Percentiles rank a stretch among this genome's conserved stretches.
phyloP scores from a whole-genome alignment of 2,888 invertebrate genomes.

The Erebia epiphron region DNA sequence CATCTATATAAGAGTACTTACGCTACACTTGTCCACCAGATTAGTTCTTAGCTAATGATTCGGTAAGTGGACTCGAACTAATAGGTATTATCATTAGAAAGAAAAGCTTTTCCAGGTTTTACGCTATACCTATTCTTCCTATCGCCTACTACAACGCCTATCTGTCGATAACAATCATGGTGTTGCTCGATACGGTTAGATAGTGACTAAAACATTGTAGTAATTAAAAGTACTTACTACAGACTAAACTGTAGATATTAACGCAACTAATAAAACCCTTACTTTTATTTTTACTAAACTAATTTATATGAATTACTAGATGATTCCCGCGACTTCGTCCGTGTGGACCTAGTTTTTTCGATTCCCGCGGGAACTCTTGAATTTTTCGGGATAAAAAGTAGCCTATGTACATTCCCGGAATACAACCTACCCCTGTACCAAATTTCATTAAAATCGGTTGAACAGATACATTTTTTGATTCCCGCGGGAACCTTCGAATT shows the following conservation, averaged over 20 bases:
- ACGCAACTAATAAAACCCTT: not conserved
- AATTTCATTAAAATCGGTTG: too few relatives aligned
- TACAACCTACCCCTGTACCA: too few relatives aligned
- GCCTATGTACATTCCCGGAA: too few relatives aligned
- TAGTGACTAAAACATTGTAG: not conserved
- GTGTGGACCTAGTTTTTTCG: too few relatives aligned
- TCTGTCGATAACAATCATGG: constrained; percentile 5
- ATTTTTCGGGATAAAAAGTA: too few relatives aligned
- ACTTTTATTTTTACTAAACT: not conserved
- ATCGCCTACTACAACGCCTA: constrained; percentile 13
- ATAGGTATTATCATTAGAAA: constrained; percentile 2
- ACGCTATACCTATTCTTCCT: not conserved
- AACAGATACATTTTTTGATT: too few relatives aligned
- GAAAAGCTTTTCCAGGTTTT: constrained; percentile 5
- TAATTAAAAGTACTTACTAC: not conserved
- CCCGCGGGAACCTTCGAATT: too few relatives aligned
- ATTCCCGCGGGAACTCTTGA: too few relatives aligned
- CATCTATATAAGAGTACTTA: too few relatives aligned
- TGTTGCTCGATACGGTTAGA: constrained; percentile 12
- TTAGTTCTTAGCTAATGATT: not conserved
- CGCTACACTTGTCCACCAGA: not conserved
- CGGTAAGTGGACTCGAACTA: not conserved
- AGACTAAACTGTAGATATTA: not conserved
- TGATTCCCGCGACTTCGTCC: too few relatives aligned
- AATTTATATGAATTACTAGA: too few relatives aligned